A percentile compares a stretch with the other conserved stretches of the same genome.
phyloP scores from a whole-genome alignment of 35 echinoderm and acorn worm species.

The Apostichopus parvimensis region DNA sequence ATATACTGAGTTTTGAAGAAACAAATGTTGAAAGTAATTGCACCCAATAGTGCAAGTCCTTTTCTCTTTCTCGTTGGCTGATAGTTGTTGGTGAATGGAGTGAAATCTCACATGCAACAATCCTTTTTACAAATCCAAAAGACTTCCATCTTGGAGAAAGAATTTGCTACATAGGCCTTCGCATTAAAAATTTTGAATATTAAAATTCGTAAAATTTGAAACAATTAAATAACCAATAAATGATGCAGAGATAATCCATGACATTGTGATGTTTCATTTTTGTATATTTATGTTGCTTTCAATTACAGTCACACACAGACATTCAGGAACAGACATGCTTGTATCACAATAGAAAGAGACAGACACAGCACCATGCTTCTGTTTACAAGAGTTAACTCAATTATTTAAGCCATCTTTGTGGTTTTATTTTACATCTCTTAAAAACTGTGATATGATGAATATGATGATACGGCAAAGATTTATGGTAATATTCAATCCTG shows the following conservation, averaged over 20 bases:
- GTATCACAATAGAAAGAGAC: constrained; percentile 26
- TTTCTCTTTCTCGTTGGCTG: too few species aligned
- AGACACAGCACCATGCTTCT: constrained; percentile 48
- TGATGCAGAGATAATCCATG: not conserved
- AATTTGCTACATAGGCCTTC: too few species aligned
- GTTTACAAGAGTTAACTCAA: constrained; percentile 21
- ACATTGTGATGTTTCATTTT: constrained; percentile 15
- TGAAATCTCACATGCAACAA: too few species aligned
- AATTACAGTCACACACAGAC: constrained; percentile 36
- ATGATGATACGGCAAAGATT: constrained; percentile 13
- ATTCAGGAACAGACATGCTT: constrained; percentile 47
- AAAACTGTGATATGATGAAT: constrained; percentile 7
- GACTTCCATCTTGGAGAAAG: too few species aligned
- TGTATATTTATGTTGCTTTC: constrained; percentile 32
- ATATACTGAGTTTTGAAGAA: too few species aligned
- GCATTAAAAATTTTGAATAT: too few species aligned
- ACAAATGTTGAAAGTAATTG: too few species aligned
- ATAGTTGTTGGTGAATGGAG: too few species aligned
- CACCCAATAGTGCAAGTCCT: too few species aligned
- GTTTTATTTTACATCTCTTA: not conserved
- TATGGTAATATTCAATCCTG: not conserved
- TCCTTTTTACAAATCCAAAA: too few species aligned
- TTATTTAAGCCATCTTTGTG: constrained; percentile 11
- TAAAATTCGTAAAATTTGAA: too few species aligned
- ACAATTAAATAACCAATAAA: not conserved